A percentile compares a stretch with the other conserved stretches of the same genome.
phyloP scores from a whole-genome alignment of 1,140 invertebrate species.

The Hyles vespertilio region DNA sequence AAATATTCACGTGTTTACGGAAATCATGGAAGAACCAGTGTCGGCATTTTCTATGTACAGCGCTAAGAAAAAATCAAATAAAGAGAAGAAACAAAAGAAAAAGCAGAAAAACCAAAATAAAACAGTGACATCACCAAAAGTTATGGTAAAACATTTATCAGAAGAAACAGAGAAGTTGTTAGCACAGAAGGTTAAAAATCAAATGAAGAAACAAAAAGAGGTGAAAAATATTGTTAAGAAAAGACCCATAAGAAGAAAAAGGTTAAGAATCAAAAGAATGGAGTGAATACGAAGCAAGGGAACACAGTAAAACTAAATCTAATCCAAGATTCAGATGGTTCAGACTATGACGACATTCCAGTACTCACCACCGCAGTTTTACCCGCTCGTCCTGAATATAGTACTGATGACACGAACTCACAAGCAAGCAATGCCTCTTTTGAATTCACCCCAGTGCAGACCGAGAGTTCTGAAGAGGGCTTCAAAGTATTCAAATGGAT shows the following conservation, averaged over 20 bases:
- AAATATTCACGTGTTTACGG: background rate
- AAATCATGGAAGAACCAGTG: conserved; percentile 49
- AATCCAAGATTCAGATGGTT: conserved; percentile 13
- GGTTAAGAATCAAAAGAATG: conserved; percentile 17
- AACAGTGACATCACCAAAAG: conserved; percentile 20
- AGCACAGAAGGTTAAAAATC: conserved; percentile 44
- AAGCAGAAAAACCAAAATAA: conserved; percentile 45
- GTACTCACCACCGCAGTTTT: conserved; percentile 23
- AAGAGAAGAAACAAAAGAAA: conserved; percentile 39
- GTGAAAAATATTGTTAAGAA: conserved; percentile 50
- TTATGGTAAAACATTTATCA: conserved; percentile 24
- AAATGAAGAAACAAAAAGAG: conserved; percentile 44
- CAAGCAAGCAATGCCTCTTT: conserved; percentile 35
- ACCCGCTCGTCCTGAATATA: conserved; percentile 13
- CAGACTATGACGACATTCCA: conserved; percentile 43
- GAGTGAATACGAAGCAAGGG: conserved; percentile 8
- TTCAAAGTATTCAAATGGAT: conserved; percentile 82
- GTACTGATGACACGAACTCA: conserved; percentile 17
- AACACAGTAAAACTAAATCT: conserved; percentile 6
- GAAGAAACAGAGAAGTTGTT: conserved; percentile 35
- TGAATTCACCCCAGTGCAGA: conserved; percentile 67
- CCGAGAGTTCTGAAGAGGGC: conserved; percentile 78
- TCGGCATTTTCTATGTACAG: conserved; percentile 64
- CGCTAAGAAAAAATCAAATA: conserved; percentile 35
- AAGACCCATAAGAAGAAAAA: conserved; percentile 54